Conservation (phyloP, 2,888 invertebrate genomes). For the Cheilosia vulpina region DNA sequence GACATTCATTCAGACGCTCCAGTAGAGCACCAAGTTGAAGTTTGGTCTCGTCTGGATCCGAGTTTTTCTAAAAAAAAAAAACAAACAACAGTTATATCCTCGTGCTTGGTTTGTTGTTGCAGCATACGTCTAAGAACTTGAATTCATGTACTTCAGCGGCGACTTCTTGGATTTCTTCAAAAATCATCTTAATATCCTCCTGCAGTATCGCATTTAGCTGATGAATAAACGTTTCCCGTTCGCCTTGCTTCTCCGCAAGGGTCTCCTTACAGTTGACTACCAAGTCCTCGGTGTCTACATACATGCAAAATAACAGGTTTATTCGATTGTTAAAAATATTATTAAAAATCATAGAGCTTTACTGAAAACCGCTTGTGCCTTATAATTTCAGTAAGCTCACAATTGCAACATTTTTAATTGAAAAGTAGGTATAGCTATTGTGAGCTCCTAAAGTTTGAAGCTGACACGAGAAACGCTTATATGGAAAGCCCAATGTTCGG, state of each 20-base stretch:
- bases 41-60: conserved; percentile 88
- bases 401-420: too few species aligned
- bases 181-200: conserved; percentile 90
- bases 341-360: too few species aligned
- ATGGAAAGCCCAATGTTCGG: too few species aligned
- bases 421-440: too few species aligned
- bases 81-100: not conserved
- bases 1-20: conserved; percentile 87
- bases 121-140: conserved; percentile 79
- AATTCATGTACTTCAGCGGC: conserved; percentile 87
- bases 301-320: too few species aligned
- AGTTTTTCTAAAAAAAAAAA: conserved; percentile 86
- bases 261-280: conserved; percentile 86
- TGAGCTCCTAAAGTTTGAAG: too few species aligned
- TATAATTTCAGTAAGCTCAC: too few species aligned
- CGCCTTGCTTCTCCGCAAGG: conserved; percentile 86
- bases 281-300: conserved; percentile 80
- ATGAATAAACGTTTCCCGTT: conserved; percentile 88
- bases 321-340: too few species aligned
- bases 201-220: conserved; percentile 90
- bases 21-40: conserved; percentile 87
- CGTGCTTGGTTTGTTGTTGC: too few species aligned
- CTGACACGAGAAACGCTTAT: too few species aligned
- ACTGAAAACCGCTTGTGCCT: too few species aligned
- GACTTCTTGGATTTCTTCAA: conserved; percentile 89